Percentiles rank a stretch among this genome's conserved stretches.
Evolutionary conservation across 2,888 invertebrate genomes (phyloP).

Genomic region (Callosobruchus maculatus): DNA sequence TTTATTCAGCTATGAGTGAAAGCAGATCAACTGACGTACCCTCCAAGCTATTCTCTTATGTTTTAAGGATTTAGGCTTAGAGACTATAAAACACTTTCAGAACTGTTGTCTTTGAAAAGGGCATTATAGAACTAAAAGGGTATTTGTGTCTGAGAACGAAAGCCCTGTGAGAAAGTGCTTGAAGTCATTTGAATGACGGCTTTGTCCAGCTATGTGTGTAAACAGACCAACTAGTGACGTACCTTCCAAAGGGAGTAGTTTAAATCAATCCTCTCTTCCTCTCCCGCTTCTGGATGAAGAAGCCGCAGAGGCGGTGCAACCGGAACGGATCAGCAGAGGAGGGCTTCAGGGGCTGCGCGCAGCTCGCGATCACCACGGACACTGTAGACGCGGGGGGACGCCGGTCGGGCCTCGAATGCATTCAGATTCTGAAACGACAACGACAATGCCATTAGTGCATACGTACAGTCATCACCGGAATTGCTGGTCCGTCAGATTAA

Average conservation of each 20-base stretch:
- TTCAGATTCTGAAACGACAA: slow-evolving; percentile 40
- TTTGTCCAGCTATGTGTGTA: too few species aligned
- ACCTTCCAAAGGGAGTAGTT: slow-evolving; percentile 1
- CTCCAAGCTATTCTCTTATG: too few species aligned
- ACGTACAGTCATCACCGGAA: neutral
- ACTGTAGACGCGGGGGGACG: neutral
- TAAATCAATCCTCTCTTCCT: slow-evolving; percentile 39
- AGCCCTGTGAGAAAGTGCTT: too few species aligned
- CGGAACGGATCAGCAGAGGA: slow-evolving; percentile 33
- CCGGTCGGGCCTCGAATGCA: slow-evolving; percentile 29
- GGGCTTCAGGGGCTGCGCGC: slow-evolving; percentile 27
- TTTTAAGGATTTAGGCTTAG: too few species aligned
- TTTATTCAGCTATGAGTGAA: too few species aligned
- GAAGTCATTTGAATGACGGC: too few species aligned
- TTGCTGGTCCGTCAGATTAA: neutral
- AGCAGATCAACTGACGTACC: too few species aligned
- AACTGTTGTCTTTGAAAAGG: too few species aligned
- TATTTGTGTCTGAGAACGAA: too few species aligned
- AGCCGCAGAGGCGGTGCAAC: slow-evolving; percentile 36
- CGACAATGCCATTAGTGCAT: neutral
- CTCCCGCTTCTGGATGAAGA: slow-evolving; percentile 44
- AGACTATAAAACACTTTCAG: too few species aligned
- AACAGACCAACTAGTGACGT: too few species aligned
- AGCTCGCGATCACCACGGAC: neutral
- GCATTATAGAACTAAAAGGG: too few species aligned